Base-by-base conservation (phyloP, 2,888 invertebrate species). In the Allygus modestus region DNA sequence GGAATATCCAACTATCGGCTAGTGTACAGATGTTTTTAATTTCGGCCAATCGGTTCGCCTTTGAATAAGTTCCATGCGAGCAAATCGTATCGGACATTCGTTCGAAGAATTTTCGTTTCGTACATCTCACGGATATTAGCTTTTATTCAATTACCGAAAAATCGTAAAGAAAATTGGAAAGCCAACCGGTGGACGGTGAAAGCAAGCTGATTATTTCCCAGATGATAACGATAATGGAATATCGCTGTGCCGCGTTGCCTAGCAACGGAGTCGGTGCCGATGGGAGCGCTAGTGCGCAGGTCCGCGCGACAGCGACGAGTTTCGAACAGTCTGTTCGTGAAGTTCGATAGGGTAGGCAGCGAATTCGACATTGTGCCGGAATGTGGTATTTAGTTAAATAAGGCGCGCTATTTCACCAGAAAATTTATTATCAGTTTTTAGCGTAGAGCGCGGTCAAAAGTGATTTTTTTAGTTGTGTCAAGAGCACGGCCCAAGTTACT, bases 181-280 rank as follows among this genome's bases (percentile, higher is more conserved):
- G 12, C 7, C 46, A 4, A 17, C 46, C 46, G 12, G 15, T 46
- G 12, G 46, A 17, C 46, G 46, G 20, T 61, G 61, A 61, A 61
- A 61, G 61, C n/a, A 54, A 54, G n/a, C 61, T 61, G 61, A 61
- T 61, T 61, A 61, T 69, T 33, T 11, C 7, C 26, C 37, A 37
- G 69, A 69, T 69, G 69, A 69, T 69, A 69, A 69, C 69, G 69
- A 37, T 69, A 69, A 69, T 69, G 31, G 69, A 69, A 69, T 61
- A 61, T 28, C 33, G 69, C 69, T 69, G 69, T 69, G 69, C 7
- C 37, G 33, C 69, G 37, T 31, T 31, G 31, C 33, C 69, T 69
- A 69, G 69, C 33, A 31, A 37, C 31, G 31, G 65, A 17, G 28
- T 17, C 31, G 15, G 11, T 46, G 46, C 46, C 46, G 46, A 4